Conservation (phyloP, 1,140 invertebrate species). For the Aphaenogaster floridana region DNA sequence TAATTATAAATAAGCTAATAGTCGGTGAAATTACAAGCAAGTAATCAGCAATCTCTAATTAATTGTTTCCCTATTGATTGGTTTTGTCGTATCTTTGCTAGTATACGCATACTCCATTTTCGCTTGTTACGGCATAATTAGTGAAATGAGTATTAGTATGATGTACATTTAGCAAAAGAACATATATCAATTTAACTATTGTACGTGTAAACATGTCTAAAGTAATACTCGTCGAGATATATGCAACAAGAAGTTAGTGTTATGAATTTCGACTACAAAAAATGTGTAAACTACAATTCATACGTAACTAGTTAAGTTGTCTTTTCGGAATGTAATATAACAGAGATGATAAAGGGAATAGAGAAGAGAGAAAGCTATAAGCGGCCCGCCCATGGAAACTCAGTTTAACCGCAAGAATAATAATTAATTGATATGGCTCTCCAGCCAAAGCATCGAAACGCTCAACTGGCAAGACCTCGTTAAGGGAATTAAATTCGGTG, state of each 20-base stretch:
- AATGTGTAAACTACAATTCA: not conserved
- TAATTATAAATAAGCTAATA: constrained; percentile 61
- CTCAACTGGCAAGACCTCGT: constrained; percentile 72
- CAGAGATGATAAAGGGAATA: constrained; percentile 36
- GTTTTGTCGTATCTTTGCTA: constrained; percentile 34
- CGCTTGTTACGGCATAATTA: constrained; percentile 33
- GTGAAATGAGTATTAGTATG: constrained; percentile 5
- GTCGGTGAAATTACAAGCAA: constrained; percentile 42
- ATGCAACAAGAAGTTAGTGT: not conserved
- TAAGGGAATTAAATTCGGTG: constrained; percentile 80
- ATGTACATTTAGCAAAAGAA: constrained; percentile 16
- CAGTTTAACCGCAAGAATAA: constrained; percentile 72
- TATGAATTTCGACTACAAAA: not conserved
- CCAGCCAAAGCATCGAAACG: constrained; percentile 73
- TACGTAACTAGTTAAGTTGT: not conserved
- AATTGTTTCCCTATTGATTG: constrained; percentile 68
- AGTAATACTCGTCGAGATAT: not conserved
- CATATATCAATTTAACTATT: not conserved
- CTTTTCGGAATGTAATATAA: constrained; percentile 34
- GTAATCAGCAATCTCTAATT: constrained; percentile 65
- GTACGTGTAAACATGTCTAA: not conserved
- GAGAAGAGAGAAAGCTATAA: constrained; percentile 10
- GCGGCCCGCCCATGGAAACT: constrained; percentile 26
- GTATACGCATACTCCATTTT: not conserved
- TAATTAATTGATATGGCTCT: constrained; percentile 83